Conservation (phyloP, 2,797 vertebrate species). For the Craterocephalus amniculus region DNA sequence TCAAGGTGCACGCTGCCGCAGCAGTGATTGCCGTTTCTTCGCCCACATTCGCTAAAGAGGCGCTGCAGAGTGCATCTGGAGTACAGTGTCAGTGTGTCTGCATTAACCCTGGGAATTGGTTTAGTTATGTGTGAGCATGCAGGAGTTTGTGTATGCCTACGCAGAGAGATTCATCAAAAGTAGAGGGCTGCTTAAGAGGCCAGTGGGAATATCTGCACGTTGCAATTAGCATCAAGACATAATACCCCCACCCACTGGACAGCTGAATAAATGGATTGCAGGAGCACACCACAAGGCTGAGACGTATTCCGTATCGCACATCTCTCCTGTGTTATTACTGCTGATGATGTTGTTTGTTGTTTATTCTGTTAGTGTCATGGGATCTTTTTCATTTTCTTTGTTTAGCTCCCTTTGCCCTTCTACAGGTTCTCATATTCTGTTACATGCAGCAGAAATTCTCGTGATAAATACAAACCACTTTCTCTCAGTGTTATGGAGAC, state of each 20-base stretch:
- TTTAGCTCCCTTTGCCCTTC: not conserved
- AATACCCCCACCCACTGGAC: constrained; percentile 80
- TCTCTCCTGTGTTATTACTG: constrained; percentile 61
- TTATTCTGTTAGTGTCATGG: constrained; percentile 47
- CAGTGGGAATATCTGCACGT: constrained; percentile 78
- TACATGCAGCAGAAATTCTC: not conserved
- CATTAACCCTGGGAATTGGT: constrained; percentile 70
- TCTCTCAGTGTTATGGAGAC: not conserved
- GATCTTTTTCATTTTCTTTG: constrained; percentile 20
- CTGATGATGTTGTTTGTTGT: constrained; percentile 58
- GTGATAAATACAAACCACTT: not conserved
- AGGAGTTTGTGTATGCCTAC: constrained; percentile 69
- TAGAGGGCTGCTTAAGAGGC: constrained; percentile 77
- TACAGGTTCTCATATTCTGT: constrained; percentile 11
- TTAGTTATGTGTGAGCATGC: constrained; percentile 64
- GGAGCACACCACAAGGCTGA: constrained; percentile 56
- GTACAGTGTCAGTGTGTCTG: constrained; percentile 53
- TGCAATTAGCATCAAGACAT: constrained; percentile 81
- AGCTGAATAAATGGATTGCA: constrained; percentile 72
- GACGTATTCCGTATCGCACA: constrained; percentile 52
- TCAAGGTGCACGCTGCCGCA: constrained; percentile 47
- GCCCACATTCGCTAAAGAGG: constrained; percentile 47
- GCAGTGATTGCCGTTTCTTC: constrained; percentile 41
- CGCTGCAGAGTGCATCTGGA: constrained; percentile 41
- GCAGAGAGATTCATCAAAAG: constrained; percentile 75